Percentiles rank a stretch among this genome's conserved stretches.
phyloP scores from a whole-genome alignment of 2,797 vertebrate species.

The Bovichtus variegatus region DNA sequence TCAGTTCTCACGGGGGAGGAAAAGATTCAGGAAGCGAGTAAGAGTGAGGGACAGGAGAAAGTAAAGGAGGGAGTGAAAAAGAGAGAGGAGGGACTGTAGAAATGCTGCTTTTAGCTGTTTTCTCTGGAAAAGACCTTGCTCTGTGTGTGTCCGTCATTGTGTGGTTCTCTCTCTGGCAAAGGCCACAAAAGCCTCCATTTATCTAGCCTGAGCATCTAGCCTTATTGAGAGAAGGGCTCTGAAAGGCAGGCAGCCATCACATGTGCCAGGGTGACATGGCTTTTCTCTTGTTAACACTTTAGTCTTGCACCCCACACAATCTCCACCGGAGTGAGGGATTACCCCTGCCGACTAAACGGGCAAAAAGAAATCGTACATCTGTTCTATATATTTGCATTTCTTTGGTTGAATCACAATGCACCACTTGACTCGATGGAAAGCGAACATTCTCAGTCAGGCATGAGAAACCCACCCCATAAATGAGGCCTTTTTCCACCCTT shows the following conservation, averaged over 20 bases:
- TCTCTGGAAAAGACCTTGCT: conserved; percentile 74
- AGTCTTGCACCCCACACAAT: conserved; percentile 58
- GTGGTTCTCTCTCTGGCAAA: conserved; percentile 74
- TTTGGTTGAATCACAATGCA: conserved; percentile 82
- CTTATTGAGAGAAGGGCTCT: conserved; percentile 73
- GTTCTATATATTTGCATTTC: conserved; percentile 86
- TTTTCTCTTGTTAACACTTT: conserved; percentile 83
- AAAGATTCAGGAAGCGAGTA: conserved; percentile 56
- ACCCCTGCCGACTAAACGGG: conserved; percentile 66
- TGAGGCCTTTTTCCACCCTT: conserved; percentile 74
- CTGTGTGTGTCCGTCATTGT: conserved; percentile 83
- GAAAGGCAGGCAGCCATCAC: conserved; percentile 75
- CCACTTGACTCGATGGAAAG: conserved; percentile 84
- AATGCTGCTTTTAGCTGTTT: conserved; percentile 78
- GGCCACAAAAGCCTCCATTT: conserved; percentile 82
- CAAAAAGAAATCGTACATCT: conserved; percentile 79
- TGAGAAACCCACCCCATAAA: conserved; percentile 83
- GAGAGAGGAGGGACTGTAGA: conserved; percentile 48
- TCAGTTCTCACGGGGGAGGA: conserved; percentile 80
- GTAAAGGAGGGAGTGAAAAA: conserved; percentile 54
- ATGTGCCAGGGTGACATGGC: conserved; percentile 80
- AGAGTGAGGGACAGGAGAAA: conserved; percentile 56
- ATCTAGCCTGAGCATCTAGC: conserved; percentile 77
- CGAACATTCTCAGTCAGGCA: conserved; percentile 81
- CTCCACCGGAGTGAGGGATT: conserved; percentile 71